phyloP scores from a whole-genome alignment of 1,140 invertebrate genomes.

The Trichoplusia ni region DNA sequence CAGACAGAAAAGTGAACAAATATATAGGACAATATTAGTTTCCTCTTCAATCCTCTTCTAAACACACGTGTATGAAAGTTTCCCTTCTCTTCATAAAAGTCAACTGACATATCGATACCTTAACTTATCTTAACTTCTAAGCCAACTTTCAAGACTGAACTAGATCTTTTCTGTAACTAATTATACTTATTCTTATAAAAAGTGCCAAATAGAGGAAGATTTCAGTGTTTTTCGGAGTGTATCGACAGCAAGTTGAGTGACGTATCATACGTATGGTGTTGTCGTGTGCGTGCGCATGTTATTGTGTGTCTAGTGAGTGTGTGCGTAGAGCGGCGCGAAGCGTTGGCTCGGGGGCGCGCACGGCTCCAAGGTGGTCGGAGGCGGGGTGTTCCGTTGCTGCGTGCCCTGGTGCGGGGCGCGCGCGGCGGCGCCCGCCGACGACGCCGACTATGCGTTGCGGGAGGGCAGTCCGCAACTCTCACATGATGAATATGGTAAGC shows the following conservation, averaged over 20 bases:
- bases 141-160: constrained; percentile 63
- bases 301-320: constrained; percentile 34
- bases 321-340: constrained; percentile 44
- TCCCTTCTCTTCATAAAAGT: constrained; percentile 34
- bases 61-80: constrained; percentile 2
- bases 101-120: constrained; percentile 66
- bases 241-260: constrained; percentile 24
- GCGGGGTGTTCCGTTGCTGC: constrained; percentile 85
- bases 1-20: constrained; percentile 17
- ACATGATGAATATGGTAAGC: constrained; percentile 66
- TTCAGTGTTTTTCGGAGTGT: neutral
- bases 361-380: constrained; percentile 81
- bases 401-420: constrained; percentile 85
- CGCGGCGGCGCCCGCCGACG: constrained; percentile 80
- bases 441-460: constrained; percentile 71
- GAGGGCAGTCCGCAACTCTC: constrained; percentile 66
- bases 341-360: constrained; percentile 55
- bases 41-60: neutral
- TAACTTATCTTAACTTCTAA: constrained; percentile 50
- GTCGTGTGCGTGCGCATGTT: constrained; percentile 16
- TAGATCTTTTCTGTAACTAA: constrained; percentile 48
- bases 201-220: constrained; percentile 48
- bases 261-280: constrained; percentile 34
- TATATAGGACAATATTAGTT: constrained; percentile 4
- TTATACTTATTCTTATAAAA: constrained; percentile 31